A percentile compares a stretch with the other conserved stretches of the same genome.
Conservation (phyloP, 2,888 invertebrate species). For the Lepidochrysops patricia region DNA sequence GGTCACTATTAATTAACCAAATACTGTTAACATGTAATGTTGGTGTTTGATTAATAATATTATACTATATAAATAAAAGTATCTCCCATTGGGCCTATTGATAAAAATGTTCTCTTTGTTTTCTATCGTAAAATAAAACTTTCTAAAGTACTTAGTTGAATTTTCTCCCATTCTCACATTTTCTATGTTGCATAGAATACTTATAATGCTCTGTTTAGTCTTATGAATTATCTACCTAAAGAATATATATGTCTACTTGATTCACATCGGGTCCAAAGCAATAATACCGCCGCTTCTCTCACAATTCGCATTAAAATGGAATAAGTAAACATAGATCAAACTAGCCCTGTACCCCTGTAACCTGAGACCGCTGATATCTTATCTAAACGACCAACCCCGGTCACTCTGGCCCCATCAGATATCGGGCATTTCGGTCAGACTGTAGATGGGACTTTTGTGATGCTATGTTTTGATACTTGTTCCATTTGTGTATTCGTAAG, state of each 20-base stretch:
- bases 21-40: neutral
- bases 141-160: too few relatives aligned
- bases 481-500: too few relatives aligned
- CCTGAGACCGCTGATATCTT: slow-evolving; percentile 64
- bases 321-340: slow-evolving; percentile 27
- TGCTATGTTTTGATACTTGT: neutral
- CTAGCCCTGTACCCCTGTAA: slow-evolving; percentile 41
- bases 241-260: too few relatives aligned
- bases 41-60: slow-evolving; percentile 12
- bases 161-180: too few relatives aligned
- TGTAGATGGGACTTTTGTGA: slow-evolving; percentile 43
- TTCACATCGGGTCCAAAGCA: neutral
- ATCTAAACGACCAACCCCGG: slow-evolving; percentile 59
- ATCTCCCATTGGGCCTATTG: too few relatives aligned
- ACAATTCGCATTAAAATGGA: slow-evolving; percentile 16
- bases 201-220: too few relatives aligned
- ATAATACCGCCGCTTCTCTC: neutral
- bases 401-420: slow-evolving; percentile 32
- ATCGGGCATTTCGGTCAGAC: slow-evolving; percentile 37
- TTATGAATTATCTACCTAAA: too few relatives aligned
- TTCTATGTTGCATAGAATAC: too few relatives aligned
- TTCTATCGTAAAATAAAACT: too few relatives aligned
- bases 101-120: neutral
- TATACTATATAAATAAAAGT: neutral
- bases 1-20: neutral